Base-by-base conservation (phyloP, 2,797 vertebrate genomes). In the Typhlichthys subterraneus region DNA sequence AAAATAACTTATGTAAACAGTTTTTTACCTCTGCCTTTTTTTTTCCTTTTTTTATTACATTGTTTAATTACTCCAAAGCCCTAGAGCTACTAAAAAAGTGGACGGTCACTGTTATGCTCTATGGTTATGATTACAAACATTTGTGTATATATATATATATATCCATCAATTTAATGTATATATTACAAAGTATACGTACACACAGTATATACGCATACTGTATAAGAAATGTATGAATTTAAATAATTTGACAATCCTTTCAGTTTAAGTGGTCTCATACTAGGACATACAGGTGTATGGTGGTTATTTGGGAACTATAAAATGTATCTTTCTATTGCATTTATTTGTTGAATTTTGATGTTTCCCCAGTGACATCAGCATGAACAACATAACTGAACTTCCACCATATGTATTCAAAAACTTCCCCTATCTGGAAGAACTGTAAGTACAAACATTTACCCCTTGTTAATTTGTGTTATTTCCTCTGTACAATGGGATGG, bases 321-420 rank as follows among this genome's bases (percentile, higher is more conserved):
- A 52, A 46, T 46, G 8, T 53, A 45, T 15, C 10, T 29, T 46
- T 46, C 42, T 63, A 15, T 12, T n/a, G 23, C 48, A 17, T 23
- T 48, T 47, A 48, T 29, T 51, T 31, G 3, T 17, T 38, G n/a
- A n/a, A 19, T 8, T 58, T 74, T 67, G 15, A 15, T 66, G n/a
- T 78, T 80, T 86, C 75, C 72, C 77, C 87, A 99, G 97, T 78
- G 98, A 99, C 87, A 91, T 99, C 87, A 99, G 98, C 87, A 99
- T 99, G 98, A 99, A 99, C 89, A 99, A 99, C 88, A 97, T 99
- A 85, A 99, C 98, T 0, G 96, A 96, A 78, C 91, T 99, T 61
- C 96, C 95, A 76, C 95, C 97, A 59, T 90, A 94, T 66, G 94
- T 96, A 0, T 99, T 99, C 90, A 97, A 94, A 91, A 97, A 94